Evolutionary conservation across 2,113 vertebrate species (phyloP).

Genomic region (Coryphaenoides rupestris): DNA sequence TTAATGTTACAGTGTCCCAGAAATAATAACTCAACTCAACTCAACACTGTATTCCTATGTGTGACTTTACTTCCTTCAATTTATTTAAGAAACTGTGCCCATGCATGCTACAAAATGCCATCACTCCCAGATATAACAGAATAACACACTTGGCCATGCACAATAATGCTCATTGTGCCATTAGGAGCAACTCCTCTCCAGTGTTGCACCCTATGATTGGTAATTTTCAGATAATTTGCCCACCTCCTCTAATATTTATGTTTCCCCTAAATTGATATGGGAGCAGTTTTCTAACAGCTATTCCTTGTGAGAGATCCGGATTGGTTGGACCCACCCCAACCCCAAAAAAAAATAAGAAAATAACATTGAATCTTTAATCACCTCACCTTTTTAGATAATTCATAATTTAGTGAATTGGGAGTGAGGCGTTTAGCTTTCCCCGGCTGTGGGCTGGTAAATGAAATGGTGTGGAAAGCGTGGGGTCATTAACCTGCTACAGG

Average conservation of each 20-base stretch:
- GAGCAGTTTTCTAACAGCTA: constrained; percentile 40
- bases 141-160: constrained; percentile 3
- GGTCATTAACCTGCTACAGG: constrained; percentile 73
- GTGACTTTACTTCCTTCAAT: too few species aligned
- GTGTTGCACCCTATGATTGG: constrained; percentile 55
- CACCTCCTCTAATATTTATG: constrained; percentile 70
- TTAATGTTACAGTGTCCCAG: too few species aligned
- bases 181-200: constrained; percentile 18
- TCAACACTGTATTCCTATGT: too few species aligned
- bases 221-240: constrained; percentile 64
- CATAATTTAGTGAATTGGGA: constrained; percentile 73
- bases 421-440: constrained; percentile 60
- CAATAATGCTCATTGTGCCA: constrained; percentile 15
- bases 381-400: constrained; percentile 66
- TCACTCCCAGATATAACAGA: constrained; percentile 23
- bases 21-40: too few species aligned
- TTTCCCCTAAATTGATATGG: constrained; percentile 52
- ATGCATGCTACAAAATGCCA: constrained; percentile 18
- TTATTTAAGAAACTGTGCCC: too few species aligned
- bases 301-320: constrained; percentile 13
- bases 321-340: neutral
- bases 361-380: constrained; percentile 73
- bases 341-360: constrained; percentile 45
- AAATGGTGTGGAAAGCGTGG: constrained; percentile 74
- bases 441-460: constrained; percentile 61